A percentile compares a stretch with the other conserved stretches of the same genome.
These are phyloP conservation scores for Netelia virgata DNA, from an alignment of 2,888 invertebrate species.

Conservation along the genomic window DNA sequence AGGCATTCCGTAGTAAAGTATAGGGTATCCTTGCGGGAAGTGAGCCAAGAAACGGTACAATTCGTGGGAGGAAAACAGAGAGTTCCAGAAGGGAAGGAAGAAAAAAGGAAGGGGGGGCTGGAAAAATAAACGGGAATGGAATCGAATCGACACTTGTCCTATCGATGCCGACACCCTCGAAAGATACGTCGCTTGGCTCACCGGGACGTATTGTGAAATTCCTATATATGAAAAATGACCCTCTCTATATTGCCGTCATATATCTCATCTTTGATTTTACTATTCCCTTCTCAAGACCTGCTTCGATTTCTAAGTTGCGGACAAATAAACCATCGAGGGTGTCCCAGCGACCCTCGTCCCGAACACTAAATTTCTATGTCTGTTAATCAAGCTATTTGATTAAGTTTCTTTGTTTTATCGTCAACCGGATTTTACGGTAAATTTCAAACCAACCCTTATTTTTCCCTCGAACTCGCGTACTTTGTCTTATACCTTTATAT, in stretches of 20 bases:
- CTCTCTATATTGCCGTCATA: neutral
- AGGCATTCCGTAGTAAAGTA: conserved; percentile 50
- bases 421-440: too few relatives aligned
- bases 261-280: neutral
- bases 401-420: too few relatives aligned
- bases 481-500: too few relatives aligned
- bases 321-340: neutral
- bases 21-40: conserved; percentile 22
- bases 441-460: too few relatives aligned
- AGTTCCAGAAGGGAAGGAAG: conserved; percentile 14
- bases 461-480: too few relatives aligned
- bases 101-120: neutral
- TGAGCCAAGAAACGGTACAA: conserved; percentile 31
- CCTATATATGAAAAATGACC: neutral
- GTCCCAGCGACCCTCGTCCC: too few relatives aligned
- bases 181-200: neutral
- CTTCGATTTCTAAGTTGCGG: neutral
- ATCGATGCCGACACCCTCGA: conserved; percentile 21
- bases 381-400: too few relatives aligned
- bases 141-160: conserved; percentile 59
- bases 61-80: conserved; percentile 31
- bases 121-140: conserved; percentile 26
- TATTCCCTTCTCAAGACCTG: neutral
- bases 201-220: neutral
- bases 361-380: too few relatives aligned